phyloP scores from a whole-genome alignment of 2,888 invertebrate genomes.

The Hypercompe scribonia region DNA sequence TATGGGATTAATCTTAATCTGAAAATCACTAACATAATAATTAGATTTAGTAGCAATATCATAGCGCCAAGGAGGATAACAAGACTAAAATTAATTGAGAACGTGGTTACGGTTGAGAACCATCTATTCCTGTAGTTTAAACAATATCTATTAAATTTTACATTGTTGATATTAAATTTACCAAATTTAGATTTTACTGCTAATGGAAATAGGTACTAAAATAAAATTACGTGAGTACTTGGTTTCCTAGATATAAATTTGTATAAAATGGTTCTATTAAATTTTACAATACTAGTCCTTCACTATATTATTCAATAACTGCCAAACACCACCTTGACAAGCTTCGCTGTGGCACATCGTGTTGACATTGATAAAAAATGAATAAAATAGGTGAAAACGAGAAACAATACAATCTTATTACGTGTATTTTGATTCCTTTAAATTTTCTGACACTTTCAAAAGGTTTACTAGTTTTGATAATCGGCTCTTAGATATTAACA shows the following conservation, averaged over 20 bases:
- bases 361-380: no score
- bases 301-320: no score
- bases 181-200: constrained; percentile 21
- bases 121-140: constrained; percentile 22
- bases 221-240: neutral
- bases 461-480: neutral
- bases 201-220: neutral
- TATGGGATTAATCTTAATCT: constrained; percentile 27
- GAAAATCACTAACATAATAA: constrained; percentile 35
- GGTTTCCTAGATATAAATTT: neutral
- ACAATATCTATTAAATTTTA: constrained; percentile 32
- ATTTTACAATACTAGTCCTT: neutral
- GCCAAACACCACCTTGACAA: no score
- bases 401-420: no score
- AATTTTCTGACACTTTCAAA: no score
- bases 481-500: neutral
- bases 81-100: constrained; percentile 30
- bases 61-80: constrained; percentile 23
- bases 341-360: no score
- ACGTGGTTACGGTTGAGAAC: constrained; percentile 7
- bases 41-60: constrained; percentile 31
- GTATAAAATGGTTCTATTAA: neutral
- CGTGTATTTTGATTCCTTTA: no score
- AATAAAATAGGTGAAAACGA: no score
- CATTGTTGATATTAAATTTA: constrained; percentile 62